Base-by-base conservation (phyloP, 2,113 vertebrate species). In the Psittacula cyanocephala region DNA sequence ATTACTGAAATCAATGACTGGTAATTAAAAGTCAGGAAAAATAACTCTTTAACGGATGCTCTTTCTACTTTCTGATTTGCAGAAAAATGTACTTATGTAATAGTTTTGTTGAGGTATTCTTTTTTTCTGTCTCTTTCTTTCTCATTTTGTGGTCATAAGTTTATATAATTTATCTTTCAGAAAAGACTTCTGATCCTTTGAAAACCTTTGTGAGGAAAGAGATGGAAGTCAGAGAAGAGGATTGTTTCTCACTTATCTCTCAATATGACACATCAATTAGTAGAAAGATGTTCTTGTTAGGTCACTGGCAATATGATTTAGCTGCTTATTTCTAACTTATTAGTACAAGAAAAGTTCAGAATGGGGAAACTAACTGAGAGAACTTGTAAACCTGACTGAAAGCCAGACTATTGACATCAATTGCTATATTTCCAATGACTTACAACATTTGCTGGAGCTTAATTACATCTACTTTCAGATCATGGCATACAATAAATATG, bases 21-120 rank as follows among this genome's bases (percentile, higher is more conserved):
- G 65, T 44, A 94, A 95, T 89, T 96, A 95, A 91, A 96, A 95
- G 57, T 24, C 20, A 71, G 69, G 72, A 88, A 81, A 93, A 94
- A 85, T 76, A 92, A 74, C 41, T 17, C 62, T 62, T 59, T 47
- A 65, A 65, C 53, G 88, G 81, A 60, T 93, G 81, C 11, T 88
- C 18, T 50, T 89, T 35, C 28, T 35, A 43, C 59, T 22, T 67
- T 50, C 60, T 74, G 59, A 57, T 84, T 49, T 85, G 81, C 46
- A 70, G 39, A 31, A 35, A 57, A 79, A 85, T 41, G 39, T 65
- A 63, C 11, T 80, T 44, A 50, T 12, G 13, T 19, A 77, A 53
- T 7, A 67, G 17, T 39, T 81, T 13, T 69, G 25, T n/a, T 59
- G 60, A 64, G 17, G 46, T 64, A 23, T 49, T 64, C 13, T 72